Evolutionary conservation across 2,888 invertebrate species (phyloP).

Genomic region (Xylocampa areola): DNA sequence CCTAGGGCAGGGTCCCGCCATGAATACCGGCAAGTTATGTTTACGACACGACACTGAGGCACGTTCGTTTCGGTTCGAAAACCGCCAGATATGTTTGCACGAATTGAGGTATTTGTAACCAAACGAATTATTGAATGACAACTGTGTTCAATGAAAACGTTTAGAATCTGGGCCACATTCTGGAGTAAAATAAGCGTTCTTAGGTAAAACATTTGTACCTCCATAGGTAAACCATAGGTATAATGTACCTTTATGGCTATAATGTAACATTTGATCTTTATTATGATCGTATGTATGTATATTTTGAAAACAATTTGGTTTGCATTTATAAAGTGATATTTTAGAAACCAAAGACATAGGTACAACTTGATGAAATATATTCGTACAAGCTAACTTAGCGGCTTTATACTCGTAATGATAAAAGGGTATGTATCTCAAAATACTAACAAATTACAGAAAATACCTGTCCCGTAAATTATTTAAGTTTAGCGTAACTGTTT

Average conservation of each 20-base stretch:
- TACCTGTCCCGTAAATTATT: conserved; percentile 3
- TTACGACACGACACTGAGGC: conserved; percentile 42
- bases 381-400: too few relatives aligned
- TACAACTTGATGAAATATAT: too few relatives aligned
- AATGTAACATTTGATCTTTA: too few relatives aligned
- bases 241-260: too few relatives aligned
- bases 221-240: too few relatives aligned
- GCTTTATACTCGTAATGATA: too few relatives aligned
- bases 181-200: neutral
- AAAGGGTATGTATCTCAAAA: too few relatives aligned
- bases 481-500: conserved; percentile 16
- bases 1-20: conserved; percentile 33
- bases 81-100: conserved; percentile 49
- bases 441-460: too few relatives aligned
- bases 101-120: conserved; percentile 55
- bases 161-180: conserved; percentile 9
- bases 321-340: too few relatives aligned
- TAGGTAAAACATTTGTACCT: conserved; percentile 1
- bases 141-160: neutral
- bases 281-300: too few relatives aligned
- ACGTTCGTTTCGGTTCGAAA: conserved; percentile 46
- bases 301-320: too few relatives aligned
- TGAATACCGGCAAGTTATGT: conserved; percentile 41
- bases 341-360: too few relatives aligned
- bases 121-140: conserved; percentile 29